phyloP scores from a whole-genome alignment of 30 jellyfish, hydroid and myxozoan genomes.

The Cassiopea xamachana region DNA sequence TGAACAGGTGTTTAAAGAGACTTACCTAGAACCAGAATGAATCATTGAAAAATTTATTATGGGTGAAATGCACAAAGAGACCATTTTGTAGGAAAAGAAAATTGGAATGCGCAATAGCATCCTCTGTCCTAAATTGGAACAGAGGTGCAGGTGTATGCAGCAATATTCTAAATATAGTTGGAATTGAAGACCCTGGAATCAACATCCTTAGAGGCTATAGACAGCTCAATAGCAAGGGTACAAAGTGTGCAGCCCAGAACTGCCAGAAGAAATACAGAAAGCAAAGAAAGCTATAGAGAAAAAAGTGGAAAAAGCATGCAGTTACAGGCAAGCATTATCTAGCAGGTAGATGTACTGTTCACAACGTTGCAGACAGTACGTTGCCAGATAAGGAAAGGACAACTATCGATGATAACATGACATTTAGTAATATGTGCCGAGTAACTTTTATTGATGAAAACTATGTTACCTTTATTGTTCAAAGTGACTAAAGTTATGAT shows the following conservation, averaged over 20 bases:
- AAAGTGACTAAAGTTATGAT: too few species aligned
- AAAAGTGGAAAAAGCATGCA: neutral
- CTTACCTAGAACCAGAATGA: constrained; percentile 63
- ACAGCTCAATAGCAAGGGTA: neutral
- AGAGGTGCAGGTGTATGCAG: constrained; percentile 8
- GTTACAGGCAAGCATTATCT: neutral
- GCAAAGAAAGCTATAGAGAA: neutral
- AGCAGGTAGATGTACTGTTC: neutral
- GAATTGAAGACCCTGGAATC: constrained; percentile 1
- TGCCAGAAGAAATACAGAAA: neutral
- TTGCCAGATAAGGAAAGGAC: neutral
- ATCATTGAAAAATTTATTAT: constrained; percentile 44
- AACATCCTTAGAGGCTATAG: constrained; percentile 6
- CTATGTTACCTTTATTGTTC: too few species aligned
- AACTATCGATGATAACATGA: neutral
- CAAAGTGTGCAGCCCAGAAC: neutral
- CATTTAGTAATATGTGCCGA: neutral
- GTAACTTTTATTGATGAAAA: too few species aligned
- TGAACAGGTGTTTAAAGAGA: constrained; percentile 50
- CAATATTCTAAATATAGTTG: neutral
- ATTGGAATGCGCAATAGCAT: neutral
- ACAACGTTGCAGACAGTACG: constrained; percentile 18
- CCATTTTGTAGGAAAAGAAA: constrained; percentile 27
- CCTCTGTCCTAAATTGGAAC: constrained; percentile 2
- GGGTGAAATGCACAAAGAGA: constrained; percentile 59